A percentile compares a stretch with the other conserved stretches of the same genome.
Conservation (phyloP, 2,113 vertebrate genomes). For the Phyllopteryx taeniolatus region DNA sequence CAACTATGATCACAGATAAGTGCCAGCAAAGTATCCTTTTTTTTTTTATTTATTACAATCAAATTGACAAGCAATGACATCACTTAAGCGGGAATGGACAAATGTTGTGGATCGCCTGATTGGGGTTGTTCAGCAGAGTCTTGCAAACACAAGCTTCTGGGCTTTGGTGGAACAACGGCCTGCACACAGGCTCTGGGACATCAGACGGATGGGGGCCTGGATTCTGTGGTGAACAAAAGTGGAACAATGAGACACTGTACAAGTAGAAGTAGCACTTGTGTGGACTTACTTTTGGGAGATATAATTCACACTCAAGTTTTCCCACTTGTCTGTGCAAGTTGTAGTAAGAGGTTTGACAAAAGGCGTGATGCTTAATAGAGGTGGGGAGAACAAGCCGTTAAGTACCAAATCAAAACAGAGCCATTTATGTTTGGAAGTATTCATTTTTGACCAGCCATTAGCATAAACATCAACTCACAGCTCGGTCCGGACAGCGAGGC, state of each 20-base stretch:
- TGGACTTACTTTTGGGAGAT: neutral
- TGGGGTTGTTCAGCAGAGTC: neutral
- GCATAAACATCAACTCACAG: too few relatives aligned
- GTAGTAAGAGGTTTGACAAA: neutral
- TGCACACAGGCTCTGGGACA: neutral
- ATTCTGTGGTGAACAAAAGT: neutral
- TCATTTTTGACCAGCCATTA: too few relatives aligned
- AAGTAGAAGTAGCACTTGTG: neutral
- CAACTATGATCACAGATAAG: too few relatives aligned
- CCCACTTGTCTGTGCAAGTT: neutral
- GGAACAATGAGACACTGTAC: neutral
- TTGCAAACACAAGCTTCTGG: slow-evolving; percentile 1
- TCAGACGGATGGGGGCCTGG: neutral
- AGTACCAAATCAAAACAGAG: neutral
- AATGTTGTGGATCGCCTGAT: neutral
- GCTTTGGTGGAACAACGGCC: neutral
- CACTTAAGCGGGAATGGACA: neutral
- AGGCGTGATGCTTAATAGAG: neutral
- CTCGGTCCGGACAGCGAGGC: too few relatives aligned
- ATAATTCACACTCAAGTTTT: neutral
- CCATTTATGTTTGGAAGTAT: too few relatives aligned
- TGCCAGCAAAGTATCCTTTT: too few relatives aligned
- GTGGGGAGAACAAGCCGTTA: neutral
- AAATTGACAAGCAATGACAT: neutral
- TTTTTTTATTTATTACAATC: neutral